Evolutionary conservation across 2,888 invertebrate genomes (phyloP).

Genomic region (Acholoe squamosa): DNA sequence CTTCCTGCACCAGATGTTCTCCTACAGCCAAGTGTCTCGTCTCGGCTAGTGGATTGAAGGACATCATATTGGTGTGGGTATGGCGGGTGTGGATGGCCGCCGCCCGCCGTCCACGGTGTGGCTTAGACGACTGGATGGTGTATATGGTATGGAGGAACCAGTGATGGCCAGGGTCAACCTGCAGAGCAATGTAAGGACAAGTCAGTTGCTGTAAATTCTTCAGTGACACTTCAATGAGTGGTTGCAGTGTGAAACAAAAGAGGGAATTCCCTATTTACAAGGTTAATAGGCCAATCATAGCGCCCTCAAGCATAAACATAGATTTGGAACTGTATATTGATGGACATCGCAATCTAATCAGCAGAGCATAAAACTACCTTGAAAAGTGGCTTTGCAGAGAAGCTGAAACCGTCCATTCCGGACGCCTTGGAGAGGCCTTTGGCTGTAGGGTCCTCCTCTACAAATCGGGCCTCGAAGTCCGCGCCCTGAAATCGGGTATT

Average conservation of each 20-base stretch:
- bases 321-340: too few species aligned
- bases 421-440: slow-evolving; percentile 74
- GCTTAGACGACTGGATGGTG: slow-evolving; percentile 71
- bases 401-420: slow-evolving; percentile 81
- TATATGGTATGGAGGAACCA: slow-evolving; percentile 81
- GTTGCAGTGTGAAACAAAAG: too few species aligned
- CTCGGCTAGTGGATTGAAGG: slow-evolving; percentile 21
- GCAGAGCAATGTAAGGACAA: slow-evolving; percentile 1
- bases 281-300: too few species aligned
- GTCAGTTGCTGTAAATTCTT: too few species aligned
- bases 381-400: slow-evolving; percentile 81
- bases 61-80: background rate
- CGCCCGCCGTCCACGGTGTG: slow-evolving; percentile 17
- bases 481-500: slow-evolving; percentile 76
- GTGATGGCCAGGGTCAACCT: slow-evolving; percentile 77
- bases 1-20: too few species aligned
- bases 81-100: background rate
- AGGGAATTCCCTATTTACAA: too few species aligned
- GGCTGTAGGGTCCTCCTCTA: slow-evolving; percentile 77
- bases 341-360: too few species aligned
- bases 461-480: slow-evolving; percentile 80
- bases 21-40: slow-evolving; percentile 5
- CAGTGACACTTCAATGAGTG: too few species aligned
- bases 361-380: slow-evolving; percentile 73
- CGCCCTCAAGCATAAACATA: too few species aligned